phyloP scores from a whole-genome alignment of 2,888 invertebrate species.

The Teleiodes luculella region DNA sequence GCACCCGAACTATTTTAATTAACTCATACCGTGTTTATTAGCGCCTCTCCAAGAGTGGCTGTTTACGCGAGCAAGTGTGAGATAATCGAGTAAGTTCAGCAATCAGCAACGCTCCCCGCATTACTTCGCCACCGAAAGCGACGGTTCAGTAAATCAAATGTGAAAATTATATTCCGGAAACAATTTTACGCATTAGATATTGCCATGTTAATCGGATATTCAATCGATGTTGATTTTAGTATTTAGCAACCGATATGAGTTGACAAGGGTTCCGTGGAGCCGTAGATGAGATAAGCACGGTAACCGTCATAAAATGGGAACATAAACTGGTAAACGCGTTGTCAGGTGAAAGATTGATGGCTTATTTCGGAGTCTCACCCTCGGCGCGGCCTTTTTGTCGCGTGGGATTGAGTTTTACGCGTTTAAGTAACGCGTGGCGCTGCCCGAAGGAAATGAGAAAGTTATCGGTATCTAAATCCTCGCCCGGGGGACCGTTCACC shows the following conservation, averaged over 20 bases:
- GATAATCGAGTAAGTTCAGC: slow-evolving; percentile 31
- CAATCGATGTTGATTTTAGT: neutral
- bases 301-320: slow-evolving; percentile 38
- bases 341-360: slow-evolving; percentile 62
- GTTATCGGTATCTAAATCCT: slow-evolving; percentile 74
- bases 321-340: slow-evolving; percentile 44
- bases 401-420: slow-evolving; percentile 45
- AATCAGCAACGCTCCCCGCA: slow-evolving; percentile 32
- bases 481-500: slow-evolving; percentile 60
- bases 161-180: neutral
- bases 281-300: slow-evolving; percentile 16
- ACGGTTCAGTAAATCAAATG: slow-evolving; percentile 27
- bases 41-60: slow-evolving; percentile 24
- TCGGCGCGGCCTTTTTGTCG: slow-evolving; percentile 43
- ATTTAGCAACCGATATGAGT: slow-evolving; percentile 6
- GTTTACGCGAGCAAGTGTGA: slow-evolving; percentile 31
- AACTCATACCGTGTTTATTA: slow-evolving; percentile 35
- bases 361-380: slow-evolving; percentile 47
- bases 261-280: slow-evolving; percentile 2
- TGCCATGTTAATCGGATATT: slow-evolving; percentile 4
- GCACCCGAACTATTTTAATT: slow-evolving; percentile 41
- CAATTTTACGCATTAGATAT: slow-evolving; percentile 1
- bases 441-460: slow-evolving; percentile 70
- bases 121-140: slow-evolving; percentile 18
- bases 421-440: slow-evolving; percentile 49